Evolutionary conservation across 1,140 invertebrate genomes (phyloP).

Genomic region (Zaprionus africanus): DNA sequence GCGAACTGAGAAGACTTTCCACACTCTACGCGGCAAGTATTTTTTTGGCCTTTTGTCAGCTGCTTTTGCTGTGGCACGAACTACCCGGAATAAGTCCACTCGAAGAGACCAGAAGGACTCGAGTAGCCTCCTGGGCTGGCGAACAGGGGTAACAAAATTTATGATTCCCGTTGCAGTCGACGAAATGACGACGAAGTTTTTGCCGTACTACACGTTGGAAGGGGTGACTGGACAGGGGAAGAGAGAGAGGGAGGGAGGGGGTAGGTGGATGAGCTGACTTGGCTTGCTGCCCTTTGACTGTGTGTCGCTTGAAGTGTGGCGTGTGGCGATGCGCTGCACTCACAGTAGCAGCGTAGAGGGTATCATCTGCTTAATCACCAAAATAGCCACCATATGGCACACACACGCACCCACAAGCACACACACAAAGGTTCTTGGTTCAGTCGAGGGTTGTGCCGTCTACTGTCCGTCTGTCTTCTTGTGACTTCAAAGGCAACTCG

Average conservation of each 20-base stretch:
- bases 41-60: slow-evolving; percentile 23
- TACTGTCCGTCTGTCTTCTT: background rate
- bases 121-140: background rate
- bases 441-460: slow-evolving; percentile 33
- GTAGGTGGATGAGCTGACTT: slow-evolving; percentile 49
- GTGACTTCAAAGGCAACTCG: slow-evolving; percentile 34
- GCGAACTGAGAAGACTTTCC: slow-evolving; percentile 18
- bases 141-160: slow-evolving; percentile 74
- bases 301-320: slow-evolving; percentile 40
- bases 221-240: slow-evolving; percentile 12
- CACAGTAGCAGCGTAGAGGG: slow-evolving; percentile 18
- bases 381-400: slow-evolving; percentile 83
- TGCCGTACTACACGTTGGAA: slow-evolving; percentile 26
- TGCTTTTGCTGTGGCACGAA: slow-evolving; percentile 36
- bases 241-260: background rate
- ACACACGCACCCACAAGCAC: slow-evolving; percentile 26
- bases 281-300: slow-evolving; percentile 58
- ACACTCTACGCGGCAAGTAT: slow-evolving; percentile 1
- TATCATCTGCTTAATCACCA: slow-evolving; percentile 84
- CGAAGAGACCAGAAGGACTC: slow-evolving; percentile 28
- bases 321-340: slow-evolving; percentile 20
- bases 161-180: slow-evolving; percentile 68
- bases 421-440: background rate
- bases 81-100: slow-evolving; percentile 39
- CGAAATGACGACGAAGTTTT: slow-evolving; percentile 80